These are phyloP conservation scores for Scaptomyza reducta DNA, from an alignment of 2,888 invertebrate species.

Conservation along the genomic window DNA sequence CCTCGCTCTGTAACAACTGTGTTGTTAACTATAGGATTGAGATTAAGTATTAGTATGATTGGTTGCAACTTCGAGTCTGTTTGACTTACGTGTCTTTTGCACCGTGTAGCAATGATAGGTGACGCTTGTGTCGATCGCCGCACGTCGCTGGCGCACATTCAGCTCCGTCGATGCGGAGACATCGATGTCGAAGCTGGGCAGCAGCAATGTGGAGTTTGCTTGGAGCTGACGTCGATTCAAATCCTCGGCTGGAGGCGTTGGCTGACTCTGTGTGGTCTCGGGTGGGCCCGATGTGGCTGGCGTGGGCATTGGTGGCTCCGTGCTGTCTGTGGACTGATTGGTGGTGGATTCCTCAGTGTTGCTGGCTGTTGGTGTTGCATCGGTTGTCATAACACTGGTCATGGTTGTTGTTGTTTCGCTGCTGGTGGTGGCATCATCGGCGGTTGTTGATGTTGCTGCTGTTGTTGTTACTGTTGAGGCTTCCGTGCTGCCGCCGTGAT, in stretches of 20 bases:
- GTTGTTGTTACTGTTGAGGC: conserved; percentile 66
- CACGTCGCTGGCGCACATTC: conserved; percentile 64
- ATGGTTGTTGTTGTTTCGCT: too few relatives aligned
- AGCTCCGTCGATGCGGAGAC: conserved; percentile 20
- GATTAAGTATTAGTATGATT: conserved; percentile 4
- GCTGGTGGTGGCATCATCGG: conserved; percentile 6
- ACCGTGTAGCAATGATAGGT: conserved; percentile 80
- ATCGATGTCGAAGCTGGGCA: conserved; percentile 8
- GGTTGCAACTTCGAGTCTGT: too few relatives aligned
- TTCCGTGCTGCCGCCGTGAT: conserved; percentile 51
- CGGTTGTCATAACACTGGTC: too few relatives aligned
- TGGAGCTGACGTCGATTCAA: conserved; percentile 22
- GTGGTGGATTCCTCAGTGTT: conserved; percentile 38
- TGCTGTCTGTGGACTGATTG: conserved; percentile 29
- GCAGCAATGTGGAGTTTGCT: conserved; percentile 32
- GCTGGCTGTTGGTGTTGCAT: background rate
- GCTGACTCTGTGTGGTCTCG: conserved; percentile 57
- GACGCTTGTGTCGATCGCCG: conserved; percentile 34
- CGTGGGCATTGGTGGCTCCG: conserved; percentile 50
- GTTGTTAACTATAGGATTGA: conserved; percentile 58
- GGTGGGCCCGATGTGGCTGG: conserved; percentile 63
- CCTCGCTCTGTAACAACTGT: conserved; percentile 70
- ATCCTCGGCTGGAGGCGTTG: conserved; percentile 69
- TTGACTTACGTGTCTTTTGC: conserved; percentile 36
- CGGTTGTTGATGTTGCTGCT: conserved; percentile 14